These are phyloP conservation scores for Tragopan temminckii DNA, from an alignment of 2,797 vertebrate species.

Conservation along the genomic window DNA sequence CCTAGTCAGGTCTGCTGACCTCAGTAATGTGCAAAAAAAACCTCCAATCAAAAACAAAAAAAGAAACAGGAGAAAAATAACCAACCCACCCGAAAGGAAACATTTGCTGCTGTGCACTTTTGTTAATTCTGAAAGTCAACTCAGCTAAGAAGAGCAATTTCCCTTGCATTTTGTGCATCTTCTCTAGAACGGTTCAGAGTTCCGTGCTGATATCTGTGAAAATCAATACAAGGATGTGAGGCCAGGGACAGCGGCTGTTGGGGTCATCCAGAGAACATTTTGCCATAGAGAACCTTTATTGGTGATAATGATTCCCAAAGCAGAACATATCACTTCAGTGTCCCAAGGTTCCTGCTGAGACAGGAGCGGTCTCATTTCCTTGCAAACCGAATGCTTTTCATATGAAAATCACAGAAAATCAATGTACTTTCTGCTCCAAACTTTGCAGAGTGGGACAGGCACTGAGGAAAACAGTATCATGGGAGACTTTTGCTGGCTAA, in stretches of 20 bases:
- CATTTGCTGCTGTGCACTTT: neutral
- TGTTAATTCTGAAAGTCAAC: constrained; percentile 9
- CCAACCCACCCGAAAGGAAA: neutral
- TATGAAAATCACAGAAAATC: neutral
- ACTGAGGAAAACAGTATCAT: neutral
- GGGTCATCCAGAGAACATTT: neutral
- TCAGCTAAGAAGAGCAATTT: neutral
- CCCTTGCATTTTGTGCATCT: neutral
- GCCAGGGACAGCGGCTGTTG: neutral
- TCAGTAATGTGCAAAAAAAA: neutral
- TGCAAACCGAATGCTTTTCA: neutral
- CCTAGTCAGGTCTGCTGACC: constrained; percentile 16
- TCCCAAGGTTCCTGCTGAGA: neutral
- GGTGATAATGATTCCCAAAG: neutral
- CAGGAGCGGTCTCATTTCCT: neutral
- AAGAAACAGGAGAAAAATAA: neutral
- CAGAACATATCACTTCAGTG: neutral
- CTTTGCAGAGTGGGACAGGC: neutral
- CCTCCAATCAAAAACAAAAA: neutral
- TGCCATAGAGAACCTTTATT: neutral
- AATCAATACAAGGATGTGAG: constrained; percentile 14
- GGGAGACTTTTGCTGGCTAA: neutral
- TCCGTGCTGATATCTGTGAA: neutral
- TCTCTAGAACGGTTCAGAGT: neutral
- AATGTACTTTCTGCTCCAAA: neutral